Conservation (phyloP, 2,797 vertebrate species). For the Darevskia mixta region DNA sequence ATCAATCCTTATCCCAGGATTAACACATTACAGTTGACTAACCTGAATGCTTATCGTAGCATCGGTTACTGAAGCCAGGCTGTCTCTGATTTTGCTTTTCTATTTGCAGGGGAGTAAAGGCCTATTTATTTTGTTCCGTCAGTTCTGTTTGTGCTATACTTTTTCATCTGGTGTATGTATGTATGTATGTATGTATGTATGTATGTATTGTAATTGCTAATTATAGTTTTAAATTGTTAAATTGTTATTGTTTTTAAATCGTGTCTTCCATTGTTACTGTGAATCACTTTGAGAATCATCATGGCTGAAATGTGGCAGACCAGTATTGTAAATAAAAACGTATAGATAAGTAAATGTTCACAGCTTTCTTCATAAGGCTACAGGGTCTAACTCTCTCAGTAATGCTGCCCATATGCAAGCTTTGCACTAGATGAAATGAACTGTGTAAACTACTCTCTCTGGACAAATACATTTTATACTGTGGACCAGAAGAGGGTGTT, state of each 20-base stretch:
- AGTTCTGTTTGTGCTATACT: background rate
- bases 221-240: background rate
- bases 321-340: background rate
- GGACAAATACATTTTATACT: background rate
- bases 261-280: background rate
- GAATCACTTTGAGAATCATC: background rate
- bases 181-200: no score
- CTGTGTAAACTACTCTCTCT: background rate
- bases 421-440: background rate
- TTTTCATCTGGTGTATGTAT: background rate
- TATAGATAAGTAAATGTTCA: background rate
- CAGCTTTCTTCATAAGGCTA: background rate
- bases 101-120: background rate
- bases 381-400: background rate
- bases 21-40: no score
- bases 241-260: background rate
- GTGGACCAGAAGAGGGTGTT: conserved; percentile 14
- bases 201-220: background rate
- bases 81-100: background rate
- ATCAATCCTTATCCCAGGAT: no score
- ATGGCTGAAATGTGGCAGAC: no score
- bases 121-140: background rate
- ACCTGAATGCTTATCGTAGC: no score
- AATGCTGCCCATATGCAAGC: background rate
- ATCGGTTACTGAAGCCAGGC: no score